Percentiles rank a stretch among this genome's conserved stretches.
These are phyloP conservation scores for Drosophila nigrodunni DNA, from an alignment of 1,140 invertebrate genomes.

Conservation along the genomic window DNA sequence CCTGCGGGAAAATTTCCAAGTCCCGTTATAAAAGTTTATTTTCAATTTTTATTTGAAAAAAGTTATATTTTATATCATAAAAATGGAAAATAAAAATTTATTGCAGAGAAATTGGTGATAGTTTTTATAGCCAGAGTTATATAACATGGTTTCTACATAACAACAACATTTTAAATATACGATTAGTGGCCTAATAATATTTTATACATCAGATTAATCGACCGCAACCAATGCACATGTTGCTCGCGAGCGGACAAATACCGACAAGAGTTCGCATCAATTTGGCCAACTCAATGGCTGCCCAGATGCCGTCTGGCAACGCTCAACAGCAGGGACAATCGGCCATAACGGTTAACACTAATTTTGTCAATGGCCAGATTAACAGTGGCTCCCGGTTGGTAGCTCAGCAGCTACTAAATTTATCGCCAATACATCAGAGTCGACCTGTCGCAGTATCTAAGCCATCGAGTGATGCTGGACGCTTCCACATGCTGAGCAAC, in stretches of 20 bases:
- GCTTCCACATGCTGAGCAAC: conserved; percentile 85
- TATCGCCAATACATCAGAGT: conserved; percentile 17
- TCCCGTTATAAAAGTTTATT: too few species aligned
- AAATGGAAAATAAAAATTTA: too few species aligned
- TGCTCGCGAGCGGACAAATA: conserved; percentile 89
- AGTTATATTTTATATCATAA: too few species aligned
- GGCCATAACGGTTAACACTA: conserved; percentile 85
- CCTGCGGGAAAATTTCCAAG: too few species aligned
- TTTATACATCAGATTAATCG: conserved; percentile 76
- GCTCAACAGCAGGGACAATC: conserved; percentile 37
- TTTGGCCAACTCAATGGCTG: conserved; percentile 76
- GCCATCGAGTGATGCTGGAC: conserved; percentile 13
- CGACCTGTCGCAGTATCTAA: background rate
- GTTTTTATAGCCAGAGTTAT: too few species aligned
- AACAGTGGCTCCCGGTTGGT: conserved; percentile 86
- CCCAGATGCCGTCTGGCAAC: background rate
- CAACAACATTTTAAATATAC: background rate
- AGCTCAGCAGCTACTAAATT: conserved; percentile 85
- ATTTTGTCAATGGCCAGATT: conserved; percentile 88
- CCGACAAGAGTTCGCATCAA: conserved; percentile 87
- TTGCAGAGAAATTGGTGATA: too few species aligned
- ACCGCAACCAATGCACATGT: conserved; percentile 86
- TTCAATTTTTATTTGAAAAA: too few species aligned
- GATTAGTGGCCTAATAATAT: background rate
- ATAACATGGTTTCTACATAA: too few species aligned